phyloP scores from a whole-genome alignment of 23 tunicate species.

The Diplosoma virens region DNA sequence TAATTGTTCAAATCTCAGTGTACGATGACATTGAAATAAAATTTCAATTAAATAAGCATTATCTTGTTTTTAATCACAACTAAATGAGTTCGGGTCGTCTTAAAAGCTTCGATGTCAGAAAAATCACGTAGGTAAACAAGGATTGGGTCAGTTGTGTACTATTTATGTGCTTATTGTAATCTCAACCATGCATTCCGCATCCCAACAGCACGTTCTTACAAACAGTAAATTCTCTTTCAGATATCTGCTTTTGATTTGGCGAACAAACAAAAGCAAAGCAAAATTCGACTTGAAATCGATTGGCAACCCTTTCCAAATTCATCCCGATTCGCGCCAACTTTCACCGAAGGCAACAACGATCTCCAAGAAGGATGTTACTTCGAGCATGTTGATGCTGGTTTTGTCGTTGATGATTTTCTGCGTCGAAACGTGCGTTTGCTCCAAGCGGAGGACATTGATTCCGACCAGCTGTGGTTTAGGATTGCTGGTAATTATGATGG shows the following conservation, averaged over 20 bases:
- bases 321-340: conserved; percentile 13
- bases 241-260: conserved; percentile 34
- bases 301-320: conserved; percentile 9
- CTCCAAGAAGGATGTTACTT: neutral
- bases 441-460: conserved; percentile 28
- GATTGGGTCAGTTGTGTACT: too few species aligned
- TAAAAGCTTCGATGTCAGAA: too few species aligned
- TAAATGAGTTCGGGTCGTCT: too few species aligned
- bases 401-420: neutral
- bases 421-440: neutral
- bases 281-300: conserved; percentile 1
- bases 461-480: conserved; percentile 24
- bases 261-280: neutral
- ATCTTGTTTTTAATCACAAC: too few species aligned
- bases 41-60: too few species aligned
- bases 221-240: conserved; percentile 12
- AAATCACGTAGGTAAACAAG: too few species aligned
- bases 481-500: conserved; percentile 41
- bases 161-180: too few species aligned
- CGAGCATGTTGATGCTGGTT: conserved; percentile 39
- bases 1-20: too few species aligned
- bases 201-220: too few species aligned
- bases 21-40: too few species aligned
- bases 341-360: neutral
- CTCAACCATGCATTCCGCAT: too few species aligned